Conservation (phyloP, 2,113 vertebrate species). For the Stegostoma tigrinum region DNA sequence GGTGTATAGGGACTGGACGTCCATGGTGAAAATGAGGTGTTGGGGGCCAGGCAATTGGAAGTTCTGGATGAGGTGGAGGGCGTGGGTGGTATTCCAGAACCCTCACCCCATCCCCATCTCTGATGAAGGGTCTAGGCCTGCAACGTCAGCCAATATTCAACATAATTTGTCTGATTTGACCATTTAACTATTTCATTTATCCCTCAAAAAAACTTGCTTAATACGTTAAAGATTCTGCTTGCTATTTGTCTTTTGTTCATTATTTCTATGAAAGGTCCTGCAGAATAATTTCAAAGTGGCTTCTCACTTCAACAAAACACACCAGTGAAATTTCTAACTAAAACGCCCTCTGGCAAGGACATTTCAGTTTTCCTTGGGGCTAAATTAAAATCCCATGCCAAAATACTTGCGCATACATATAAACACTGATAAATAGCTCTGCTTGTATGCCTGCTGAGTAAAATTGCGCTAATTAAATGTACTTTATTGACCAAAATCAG, state of each 20-base stretch:
- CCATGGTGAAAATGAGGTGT: no score
- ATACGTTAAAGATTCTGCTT: neutral
- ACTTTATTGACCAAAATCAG: constrained; percentile 26
- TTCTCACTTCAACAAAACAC: neutral
- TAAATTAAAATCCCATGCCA: constrained; percentile 15
- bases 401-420: neutral
- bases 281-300: neutral
- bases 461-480: neutral
- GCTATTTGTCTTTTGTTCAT: neutral
- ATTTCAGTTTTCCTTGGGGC: neutral
- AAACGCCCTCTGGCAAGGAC: neutral
- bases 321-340: neutral
- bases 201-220: neutral
- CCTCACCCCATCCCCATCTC: no score
- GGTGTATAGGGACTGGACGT: no score
- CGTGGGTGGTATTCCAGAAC: no score
- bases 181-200: neutral
- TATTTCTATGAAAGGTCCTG: neutral
- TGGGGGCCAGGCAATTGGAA: no score
- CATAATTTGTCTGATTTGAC: neutral
- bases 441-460: neutral
- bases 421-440: neutral
- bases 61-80: no score
- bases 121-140: no score
- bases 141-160: no score